Conservation (phyloP, 2,888 invertebrate species). For the Spodoptera picta region DNA sequence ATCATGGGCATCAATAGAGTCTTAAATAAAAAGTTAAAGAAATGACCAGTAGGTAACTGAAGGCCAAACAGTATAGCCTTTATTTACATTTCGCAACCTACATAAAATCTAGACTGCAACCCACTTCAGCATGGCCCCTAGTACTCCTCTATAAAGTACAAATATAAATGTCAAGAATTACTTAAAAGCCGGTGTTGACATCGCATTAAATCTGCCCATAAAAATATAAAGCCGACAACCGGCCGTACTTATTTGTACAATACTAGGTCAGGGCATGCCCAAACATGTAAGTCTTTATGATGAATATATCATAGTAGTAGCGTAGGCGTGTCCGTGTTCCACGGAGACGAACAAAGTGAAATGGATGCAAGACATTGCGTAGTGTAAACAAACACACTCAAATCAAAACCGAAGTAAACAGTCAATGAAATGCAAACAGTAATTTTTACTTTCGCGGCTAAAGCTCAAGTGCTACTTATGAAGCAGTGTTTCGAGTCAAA, state of each 20-base stretch:
- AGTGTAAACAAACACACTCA: conserved; percentile 10
- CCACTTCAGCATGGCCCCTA: conserved; percentile 26
- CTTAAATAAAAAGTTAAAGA: too few relatives aligned
- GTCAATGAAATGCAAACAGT: conserved; percentile 44
- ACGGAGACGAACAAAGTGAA: conserved; percentile 18
- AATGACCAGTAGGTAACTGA: too few relatives aligned
- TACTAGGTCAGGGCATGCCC: conserved; percentile 55
- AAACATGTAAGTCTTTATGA: conserved; percentile 45
- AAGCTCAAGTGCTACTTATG: conserved; percentile 51
- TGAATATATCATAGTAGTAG: conserved; percentile 40
- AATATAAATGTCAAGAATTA: conserved; percentile 14
- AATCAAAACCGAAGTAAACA: conserved; percentile 13
- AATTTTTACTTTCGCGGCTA: conserved; percentile 56
- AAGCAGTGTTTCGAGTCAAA: conserved; percentile 44
- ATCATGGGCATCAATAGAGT: too few relatives aligned
- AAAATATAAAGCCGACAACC: conserved; percentile 44
- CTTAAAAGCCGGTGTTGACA: conserved; percentile 34
- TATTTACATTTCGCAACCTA: conserved; percentile 6
- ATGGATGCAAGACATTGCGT: conserved; percentile 38
- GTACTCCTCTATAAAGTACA: conserved; percentile 7
- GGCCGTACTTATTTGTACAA: conserved; percentile 47
- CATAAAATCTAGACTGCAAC: conserved; percentile 12
- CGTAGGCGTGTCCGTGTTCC: too few relatives aligned
- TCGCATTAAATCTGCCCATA: conserved; percentile 28
- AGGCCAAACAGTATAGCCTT: too few relatives aligned